Evolutionary conservation across 2,888 invertebrate genomes (phyloP), one percentile per base, ranked within the genome.

Genomic region (Trachelus tabidus): DNA sequence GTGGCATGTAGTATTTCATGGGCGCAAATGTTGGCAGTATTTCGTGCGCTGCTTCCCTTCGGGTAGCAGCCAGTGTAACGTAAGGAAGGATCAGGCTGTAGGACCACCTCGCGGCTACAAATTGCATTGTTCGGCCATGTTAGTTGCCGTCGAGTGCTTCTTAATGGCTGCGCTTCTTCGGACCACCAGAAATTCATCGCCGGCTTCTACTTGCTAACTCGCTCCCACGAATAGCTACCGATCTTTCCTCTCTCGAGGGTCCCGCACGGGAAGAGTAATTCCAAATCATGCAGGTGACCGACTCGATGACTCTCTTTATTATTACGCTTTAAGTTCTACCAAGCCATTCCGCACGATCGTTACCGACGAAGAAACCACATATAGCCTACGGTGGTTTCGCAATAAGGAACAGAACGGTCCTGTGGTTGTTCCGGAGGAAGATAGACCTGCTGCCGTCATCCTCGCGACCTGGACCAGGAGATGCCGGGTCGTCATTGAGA

Each of bases 381-480:
- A 23, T 56, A 56, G 56, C 56, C 56, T 56, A 56, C 15, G 56
- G 23, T 56, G 56, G 23, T 23, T 56, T 23, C 81, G 88, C 87
- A 90, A 89, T 89, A 88, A 89, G 89, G 87, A 89, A 89, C 88
- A 88, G 84, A 89, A 89, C 84, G 88, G 88, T 87, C 83, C 86
- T 90, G 89, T 86, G 89, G 90, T 89, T 85, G 2, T 23, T 9
- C 56, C 56, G 23, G 23, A 56, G 23, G 56, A 56, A 9, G 23
- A 23, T 23, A 1, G 83, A 80, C 74, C 81, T 83, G 77, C 75
- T 79, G 77, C 83, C 83, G 82, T 81, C 79, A 76, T 81, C 73
- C 78, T 79, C 79, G 79, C 79, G 80, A 81, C 77, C 77, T 76
- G 15, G 77, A 75, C 79, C 79, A 83, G 15, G 56, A 9, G 56